Percentiles rank a stretch among this genome's conserved stretches.
Conservation (phyloP, 2,888 invertebrate genomes). For the Hymenopus coronatus region DNA sequence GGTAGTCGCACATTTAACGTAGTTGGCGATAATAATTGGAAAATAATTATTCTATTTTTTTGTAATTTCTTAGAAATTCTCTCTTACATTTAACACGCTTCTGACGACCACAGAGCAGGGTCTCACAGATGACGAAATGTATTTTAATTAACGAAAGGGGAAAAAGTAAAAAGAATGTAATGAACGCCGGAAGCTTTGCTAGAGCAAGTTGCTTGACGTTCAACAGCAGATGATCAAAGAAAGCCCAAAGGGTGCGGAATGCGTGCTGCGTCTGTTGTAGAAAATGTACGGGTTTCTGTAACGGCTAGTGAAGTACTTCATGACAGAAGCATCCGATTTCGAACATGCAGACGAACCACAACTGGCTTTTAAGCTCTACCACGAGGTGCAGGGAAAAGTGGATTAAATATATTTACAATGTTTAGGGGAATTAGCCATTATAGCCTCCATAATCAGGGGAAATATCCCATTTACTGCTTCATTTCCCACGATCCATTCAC, state of each 20-base stretch:
- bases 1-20: no score
- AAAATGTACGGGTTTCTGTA: background rate
- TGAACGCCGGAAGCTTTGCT: background rate
- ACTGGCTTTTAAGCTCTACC: background rate
- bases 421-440: background rate
- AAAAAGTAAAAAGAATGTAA: background rate
- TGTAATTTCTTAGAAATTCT: background rate
- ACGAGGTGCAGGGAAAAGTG: background rate
- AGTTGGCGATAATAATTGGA: no score
- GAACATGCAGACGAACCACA: background rate
- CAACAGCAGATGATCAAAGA: background rate
- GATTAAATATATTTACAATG: background rate
- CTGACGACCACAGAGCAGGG: background rate
- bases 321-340: background rate
- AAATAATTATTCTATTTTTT: no score
- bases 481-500: background rate
- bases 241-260: background rate
- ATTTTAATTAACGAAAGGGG: background rate
- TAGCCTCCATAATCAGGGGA: background rate
- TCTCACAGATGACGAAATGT: background rate
- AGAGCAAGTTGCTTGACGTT: background rate
- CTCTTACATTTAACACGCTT: background rate
- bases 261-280: background rate
- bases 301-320: background rate
- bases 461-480: background rate